These are phyloP conservation scores for Goniozus legneri DNA, from an alignment of 1,140 invertebrate genomes.

Conservation along the genomic window DNA sequence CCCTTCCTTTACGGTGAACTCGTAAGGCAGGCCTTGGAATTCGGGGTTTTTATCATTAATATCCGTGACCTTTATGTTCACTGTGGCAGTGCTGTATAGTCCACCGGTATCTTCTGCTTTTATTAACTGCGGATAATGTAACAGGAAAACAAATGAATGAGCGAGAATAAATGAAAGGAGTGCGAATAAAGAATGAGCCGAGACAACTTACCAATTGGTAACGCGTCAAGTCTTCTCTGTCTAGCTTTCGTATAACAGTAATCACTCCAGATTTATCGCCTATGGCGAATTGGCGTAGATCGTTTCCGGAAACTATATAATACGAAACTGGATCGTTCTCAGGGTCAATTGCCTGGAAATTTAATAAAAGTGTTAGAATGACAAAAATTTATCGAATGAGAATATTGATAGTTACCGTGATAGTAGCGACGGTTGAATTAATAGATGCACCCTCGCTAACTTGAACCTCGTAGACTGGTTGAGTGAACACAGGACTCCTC, in stretches of 20 bases:
- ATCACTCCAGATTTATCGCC: conserved; percentile 78
- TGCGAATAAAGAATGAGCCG: neutral
- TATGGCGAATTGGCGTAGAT: conserved; percentile 79
- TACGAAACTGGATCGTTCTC: conserved; percentile 85
- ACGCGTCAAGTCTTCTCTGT: conserved; percentile 80
- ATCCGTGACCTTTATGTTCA: conserved; percentile 85
- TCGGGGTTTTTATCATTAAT: conserved; percentile 88
- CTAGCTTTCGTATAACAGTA: conserved; percentile 76
- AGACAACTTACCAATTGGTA: conserved; percentile 70
- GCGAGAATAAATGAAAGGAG: neutral
- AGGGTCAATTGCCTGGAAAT: conserved; percentile 74
- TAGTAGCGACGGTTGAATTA: conserved; percentile 76
- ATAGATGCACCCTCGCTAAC: conserved; percentile 84
- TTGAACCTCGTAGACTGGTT: conserved; percentile 77
- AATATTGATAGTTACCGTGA: conserved; percentile 56
- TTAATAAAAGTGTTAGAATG: neutral
- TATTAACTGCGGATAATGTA: conserved; percentile 60
- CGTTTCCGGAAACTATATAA: conserved; percentile 81
- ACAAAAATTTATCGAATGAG: neutral
- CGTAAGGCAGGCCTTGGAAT: conserved; percentile 74
- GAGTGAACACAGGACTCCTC: conserved; percentile 75
- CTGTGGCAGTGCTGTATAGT: conserved; percentile 74
- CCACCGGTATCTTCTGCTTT: conserved; percentile 83
- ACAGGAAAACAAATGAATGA: neutral
- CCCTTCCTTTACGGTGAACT: conserved; percentile 81